Conservation (phyloP, 2,797 vertebrate species). For the Poeciliopsis infans region DNA sequence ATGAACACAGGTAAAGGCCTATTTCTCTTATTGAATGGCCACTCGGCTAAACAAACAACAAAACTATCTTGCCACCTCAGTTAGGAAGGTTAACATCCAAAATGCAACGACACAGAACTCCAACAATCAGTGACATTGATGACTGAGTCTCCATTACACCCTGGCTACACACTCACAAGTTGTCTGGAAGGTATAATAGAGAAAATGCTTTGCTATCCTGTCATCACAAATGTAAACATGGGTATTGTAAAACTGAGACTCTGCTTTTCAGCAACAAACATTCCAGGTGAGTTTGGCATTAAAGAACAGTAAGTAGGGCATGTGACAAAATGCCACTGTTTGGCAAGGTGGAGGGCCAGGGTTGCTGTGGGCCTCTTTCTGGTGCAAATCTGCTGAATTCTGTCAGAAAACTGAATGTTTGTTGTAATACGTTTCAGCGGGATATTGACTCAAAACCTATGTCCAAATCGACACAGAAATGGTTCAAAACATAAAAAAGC, state of each 20-base stretch:
- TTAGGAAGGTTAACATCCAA: neutral
- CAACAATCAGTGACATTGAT: neutral
- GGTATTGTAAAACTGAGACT: neutral
- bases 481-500: neutral
- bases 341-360: too few species aligned
- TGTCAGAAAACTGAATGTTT: neutral
- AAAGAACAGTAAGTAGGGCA: neutral
- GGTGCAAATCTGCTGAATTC: neutral
- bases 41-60: neutral
- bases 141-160: neutral
- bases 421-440: neutral
- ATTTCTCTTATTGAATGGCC: neutral
- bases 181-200: neutral
- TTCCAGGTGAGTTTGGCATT: neutral
- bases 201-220: neutral
- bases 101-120: neutral
- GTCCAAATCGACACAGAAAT: neutral
- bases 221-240: conserved; percentile 1
- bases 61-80: neutral
- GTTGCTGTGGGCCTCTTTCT: neutral
- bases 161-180: neutral
- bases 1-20: neutral
- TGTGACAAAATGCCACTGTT: neutral
- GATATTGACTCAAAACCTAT: neutral
- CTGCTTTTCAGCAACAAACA: neutral